phyloP scores from a whole-genome alignment of 2,888 invertebrate genomes.

The Esperia sulphurella region DNA sequence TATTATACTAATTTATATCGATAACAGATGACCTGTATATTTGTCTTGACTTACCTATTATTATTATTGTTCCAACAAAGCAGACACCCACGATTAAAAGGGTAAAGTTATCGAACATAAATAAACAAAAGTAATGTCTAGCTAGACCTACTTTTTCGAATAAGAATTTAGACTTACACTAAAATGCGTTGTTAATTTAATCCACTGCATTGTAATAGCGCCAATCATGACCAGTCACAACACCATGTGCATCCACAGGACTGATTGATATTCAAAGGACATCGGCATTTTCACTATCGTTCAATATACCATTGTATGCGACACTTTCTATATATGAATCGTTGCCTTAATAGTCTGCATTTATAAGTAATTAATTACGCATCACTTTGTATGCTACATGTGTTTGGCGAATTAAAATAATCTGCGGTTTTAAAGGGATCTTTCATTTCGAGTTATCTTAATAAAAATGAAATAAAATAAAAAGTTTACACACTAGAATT shows the following conservation, averaged over 20 bases:
- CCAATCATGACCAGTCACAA: conserved; percentile 6
- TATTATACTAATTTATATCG: too few species aligned
- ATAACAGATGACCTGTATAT: too few species aligned
- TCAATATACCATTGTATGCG: conserved; percentile 58
- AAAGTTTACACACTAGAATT: background rate
- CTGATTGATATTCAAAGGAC: conserved; percentile 50
- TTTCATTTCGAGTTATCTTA: too few species aligned
- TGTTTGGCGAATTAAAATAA: background rate
- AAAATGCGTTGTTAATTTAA: background rate
- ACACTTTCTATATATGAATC: conserved; percentile 69
- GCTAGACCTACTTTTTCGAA: too few species aligned
- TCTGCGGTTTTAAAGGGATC: background rate
- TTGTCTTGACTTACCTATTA: too few species aligned
- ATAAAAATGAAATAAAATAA: background rate
- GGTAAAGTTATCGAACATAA: too few species aligned
- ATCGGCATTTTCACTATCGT: conserved; percentile 69
- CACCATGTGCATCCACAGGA: conserved; percentile 28
- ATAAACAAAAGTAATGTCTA: background rate
- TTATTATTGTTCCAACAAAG: too few species aligned
- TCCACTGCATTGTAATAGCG: background rate
- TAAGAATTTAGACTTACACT: too few species aligned
- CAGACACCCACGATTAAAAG: too few species aligned
- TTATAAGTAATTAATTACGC: conserved; percentile 9
- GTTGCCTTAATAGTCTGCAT: conserved; percentile 39
- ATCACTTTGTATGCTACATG: background rate